Base-by-base conservation (phyloP, 2,113 vertebrate genomes). In the Motacilla alba region DNA sequence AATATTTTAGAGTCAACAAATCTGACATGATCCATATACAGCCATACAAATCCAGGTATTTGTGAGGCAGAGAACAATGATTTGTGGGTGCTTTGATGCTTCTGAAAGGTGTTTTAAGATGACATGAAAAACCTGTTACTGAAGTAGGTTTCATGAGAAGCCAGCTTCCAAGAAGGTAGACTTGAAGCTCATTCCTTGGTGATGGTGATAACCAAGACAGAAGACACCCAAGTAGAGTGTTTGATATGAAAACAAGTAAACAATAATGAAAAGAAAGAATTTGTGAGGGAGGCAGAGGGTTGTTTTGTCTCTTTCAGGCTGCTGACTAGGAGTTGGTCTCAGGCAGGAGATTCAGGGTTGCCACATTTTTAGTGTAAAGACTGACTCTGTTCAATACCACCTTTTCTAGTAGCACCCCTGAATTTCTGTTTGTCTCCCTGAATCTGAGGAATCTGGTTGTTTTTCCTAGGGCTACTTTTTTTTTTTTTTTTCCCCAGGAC, bases 191-290 rank as follows among this genome's bases (percentile, higher is more conserved):
- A 37, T 90, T 91, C 49, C 62, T 63, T 35, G 19, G 35, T 18
- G 41, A 82, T 64, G 59, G 37, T 72, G 53, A 91, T 64, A 85
- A 73, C 3, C 22, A 63, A 90, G 49, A 56, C 37, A 69, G 55
- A 91, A 94, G 82, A 85, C 43, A 66, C 17, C 56, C 63, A 69
- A 64, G 37, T 0, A 26, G 37, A 94, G 59, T 44, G 75, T 94
- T 94, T 96, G 82, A 90, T 76, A 85, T 83, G 75, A 93, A 85
- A 91, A 76, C 33, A 83, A 74, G 58, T 37, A 83, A 90, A 69
- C 39, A 83, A 35, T 43, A 90, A 55, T 76, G 62, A 92, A 94
- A 90, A 59, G n/a, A 56, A 92, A 85, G 70, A 85, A 90, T 80
- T 1, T 83, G 18, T 62, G 78, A 79, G 44, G 52, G 27, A 79